Evolutionary conservation across 2,888 invertebrate genomes (phyloP).

Genomic region (Andrena bucephala): DNA sequence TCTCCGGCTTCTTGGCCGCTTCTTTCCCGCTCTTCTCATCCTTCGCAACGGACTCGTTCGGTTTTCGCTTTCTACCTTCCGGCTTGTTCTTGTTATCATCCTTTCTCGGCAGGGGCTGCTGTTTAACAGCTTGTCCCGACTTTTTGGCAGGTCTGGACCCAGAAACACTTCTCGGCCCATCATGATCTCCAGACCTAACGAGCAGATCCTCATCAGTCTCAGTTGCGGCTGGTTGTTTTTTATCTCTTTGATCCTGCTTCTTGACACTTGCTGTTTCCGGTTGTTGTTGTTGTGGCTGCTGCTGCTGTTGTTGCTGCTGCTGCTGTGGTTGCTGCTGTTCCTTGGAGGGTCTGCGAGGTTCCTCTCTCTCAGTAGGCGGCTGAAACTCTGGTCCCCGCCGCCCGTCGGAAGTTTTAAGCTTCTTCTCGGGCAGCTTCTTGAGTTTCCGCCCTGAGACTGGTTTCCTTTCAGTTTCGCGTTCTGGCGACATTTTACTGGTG

Average conservation of each 20-base stretch:
- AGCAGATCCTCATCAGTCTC: slow-evolving; percentile 80
- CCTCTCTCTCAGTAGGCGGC: slow-evolving; percentile 91
- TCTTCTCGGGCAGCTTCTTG: slow-evolving; percentile 91
- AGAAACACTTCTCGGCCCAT: slow-evolving; percentile 83
- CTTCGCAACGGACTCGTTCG: slow-evolving; percentile 79
- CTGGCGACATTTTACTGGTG: slow-evolving; percentile 39
- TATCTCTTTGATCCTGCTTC: slow-evolving; percentile 73
- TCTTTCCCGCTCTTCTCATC: slow-evolving; percentile 81
- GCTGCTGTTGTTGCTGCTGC: slow-evolving; percentile 84
- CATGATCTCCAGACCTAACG: slow-evolving; percentile 84
- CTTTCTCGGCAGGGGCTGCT: slow-evolving; percentile 81
- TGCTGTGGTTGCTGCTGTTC: slow-evolving; percentile 82
- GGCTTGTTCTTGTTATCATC: slow-evolving; percentile 73
- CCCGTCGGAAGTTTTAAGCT: slow-evolving; percentile 94
- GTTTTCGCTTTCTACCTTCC: slow-evolving; percentile 84
- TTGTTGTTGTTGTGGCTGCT: slow-evolving; percentile 75
- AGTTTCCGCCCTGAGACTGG: slow-evolving; percentile 85
- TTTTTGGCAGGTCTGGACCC: slow-evolving; percentile 83
- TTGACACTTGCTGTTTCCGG: slow-evolving; percentile 50
- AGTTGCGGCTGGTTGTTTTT: slow-evolving; percentile 63
- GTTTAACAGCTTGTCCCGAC: slow-evolving; percentile 71
- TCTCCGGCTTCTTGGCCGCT: slow-evolving; percentile 67
- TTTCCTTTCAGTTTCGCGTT: slow-evolving; percentile 65
- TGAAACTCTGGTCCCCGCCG: slow-evolving; percentile 90
- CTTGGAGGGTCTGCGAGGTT: slow-evolving; percentile 86